Base-by-base conservation (phyloP, 2,797 vertebrate genomes). In the Adrianichthys oophorus region DNA sequence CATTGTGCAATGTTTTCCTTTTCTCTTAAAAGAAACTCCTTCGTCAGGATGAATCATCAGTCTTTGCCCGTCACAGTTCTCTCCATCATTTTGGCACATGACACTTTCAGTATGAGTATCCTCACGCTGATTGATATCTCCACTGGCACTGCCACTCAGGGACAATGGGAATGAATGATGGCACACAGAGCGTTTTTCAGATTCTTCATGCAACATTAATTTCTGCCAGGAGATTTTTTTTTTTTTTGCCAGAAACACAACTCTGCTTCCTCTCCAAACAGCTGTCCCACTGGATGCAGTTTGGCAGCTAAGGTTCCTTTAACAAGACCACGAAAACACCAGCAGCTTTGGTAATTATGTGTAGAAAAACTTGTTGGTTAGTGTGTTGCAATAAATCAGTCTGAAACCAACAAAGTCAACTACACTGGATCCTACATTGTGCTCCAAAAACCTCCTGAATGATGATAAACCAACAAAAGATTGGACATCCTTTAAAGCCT, bases 161-260 rank as follows among this genome's bases (percentile, higher is more conserved):
- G 47, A 67, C 79, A 82, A 88, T 83, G 70, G 75, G 79, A 85
- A 86, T 80, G 79, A 87, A 83, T 85, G 85, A 78, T 72, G 59
- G 77, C 59, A 4, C 17, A 52, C 72, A 59, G 41, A 53, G 17
- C 40, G 6, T 72, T 79, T 72, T 76, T 57, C 26, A 23, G 70
- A 60, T 52, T 62, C 70, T 74, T 51, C 73, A 70, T 75, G 84
- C 82, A 74, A 84, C 83, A 86, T 87, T 80, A 81, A 71, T 59
- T 59, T 1, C 64, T 26, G 55, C 63, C 53, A 47, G 59, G 10
- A 50, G 50, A 78, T 64, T 26, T 65, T 77, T 44, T 56, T 37
- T 32, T 40, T 47, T 40, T 56, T 56, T 47, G 62, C 74, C 70
- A 66, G 59, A 54, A 70, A 62, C 70, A 65, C 52, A 65, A 21